Evolutionary conservation across 2,888 invertebrate genomes (phyloP).

Genomic region (Amaurobius ferox): DNA sequence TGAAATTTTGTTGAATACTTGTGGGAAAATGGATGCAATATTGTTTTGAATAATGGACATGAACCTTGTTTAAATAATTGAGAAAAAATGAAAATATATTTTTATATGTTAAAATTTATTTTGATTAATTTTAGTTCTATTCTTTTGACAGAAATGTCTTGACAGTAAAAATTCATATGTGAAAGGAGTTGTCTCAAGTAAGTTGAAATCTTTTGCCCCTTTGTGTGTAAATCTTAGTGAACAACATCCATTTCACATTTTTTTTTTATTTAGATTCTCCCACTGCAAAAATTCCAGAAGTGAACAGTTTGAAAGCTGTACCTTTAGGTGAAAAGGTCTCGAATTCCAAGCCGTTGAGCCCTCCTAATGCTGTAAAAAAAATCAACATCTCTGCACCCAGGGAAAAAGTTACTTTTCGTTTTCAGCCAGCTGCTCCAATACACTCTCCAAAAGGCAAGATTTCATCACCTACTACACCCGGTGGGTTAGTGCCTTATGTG

Average conservation of each 20-base stretch:
- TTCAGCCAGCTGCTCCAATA: neutral
- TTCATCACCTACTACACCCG: neutral
- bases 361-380: neutral
- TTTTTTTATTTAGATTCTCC: slow-evolving; percentile 13
- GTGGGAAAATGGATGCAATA: no score
- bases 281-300: slow-evolving; percentile 37
- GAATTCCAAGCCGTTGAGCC: slow-evolving; percentile 15
- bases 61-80: no score
- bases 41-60: no score
- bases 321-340: slow-evolving; percentile 41
- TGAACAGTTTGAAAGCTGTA: slow-evolving; percentile 24
- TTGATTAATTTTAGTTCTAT: neutral
- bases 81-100: neutral
- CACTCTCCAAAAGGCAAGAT: neutral
- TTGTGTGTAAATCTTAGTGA: slow-evolving; percentile 4
- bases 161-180: slow-evolving; percentile 32
- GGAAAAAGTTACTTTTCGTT: slow-evolving; percentile 38
- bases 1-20: no score
- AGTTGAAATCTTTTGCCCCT: neutral
- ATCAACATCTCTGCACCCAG: neutral
- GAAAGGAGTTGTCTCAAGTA: slow-evolving; percentile 43
- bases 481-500: slow-evolving; percentile 77
- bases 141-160: slow-evolving; percentile 32
- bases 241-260: neutral
- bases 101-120: neutral